A percentile compares a stretch with the other conserved stretches of the same genome.
Conservation (phyloP, 2,888 invertebrate species). For the Spicauda simplicius region DNA sequence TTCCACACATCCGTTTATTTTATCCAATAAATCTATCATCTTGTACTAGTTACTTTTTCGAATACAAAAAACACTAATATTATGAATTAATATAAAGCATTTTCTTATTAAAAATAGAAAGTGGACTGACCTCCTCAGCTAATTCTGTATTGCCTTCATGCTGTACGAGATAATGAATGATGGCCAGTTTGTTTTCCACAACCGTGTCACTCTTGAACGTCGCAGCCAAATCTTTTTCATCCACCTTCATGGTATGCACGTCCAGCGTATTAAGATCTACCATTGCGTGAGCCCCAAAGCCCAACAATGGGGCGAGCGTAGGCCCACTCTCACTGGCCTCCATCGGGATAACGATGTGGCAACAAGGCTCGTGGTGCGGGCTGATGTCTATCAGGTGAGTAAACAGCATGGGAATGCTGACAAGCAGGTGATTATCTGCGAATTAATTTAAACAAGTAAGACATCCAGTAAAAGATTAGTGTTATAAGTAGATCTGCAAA, state of each 20-base stretch:
- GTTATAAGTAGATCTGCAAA: too few relatives aligned
- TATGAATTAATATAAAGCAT: too few relatives aligned
- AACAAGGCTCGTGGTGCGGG: constrained; percentile 92
- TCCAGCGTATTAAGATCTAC: constrained; percentile 90
- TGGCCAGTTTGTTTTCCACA: constrained; percentile 90
- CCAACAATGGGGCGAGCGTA: constrained; percentile 88
- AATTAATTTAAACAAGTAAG: constrained; percentile 1
- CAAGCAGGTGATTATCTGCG: constrained; percentile 91
- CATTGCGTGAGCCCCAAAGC: constrained; percentile 81
- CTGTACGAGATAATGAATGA: constrained; percentile 92
- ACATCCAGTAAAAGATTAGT: too few relatives aligned
- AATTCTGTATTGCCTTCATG: constrained; percentile 91
- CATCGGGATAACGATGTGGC: constrained; percentile 89
- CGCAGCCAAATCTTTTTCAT: constrained; percentile 87
- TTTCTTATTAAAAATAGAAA: background rate
- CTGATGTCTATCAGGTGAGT: constrained; percentile 94
- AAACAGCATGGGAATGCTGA: constrained; percentile 93
- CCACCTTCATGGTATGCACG: constrained; percentile 87
- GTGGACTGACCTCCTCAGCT: constrained; percentile 86
- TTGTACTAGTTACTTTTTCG: too few relatives aligned
- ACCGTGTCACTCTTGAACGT: constrained; percentile 88
- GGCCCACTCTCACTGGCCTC: constrained; percentile 83
- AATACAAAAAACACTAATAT: too few relatives aligned
- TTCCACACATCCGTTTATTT: too few relatives aligned
- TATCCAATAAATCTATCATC: too few relatives aligned